Percentiles rank a stretch among this genome's conserved stretches.
Conservation (phyloP, 2,888 invertebrate species). For the Lumbricus terrestris region DNA sequence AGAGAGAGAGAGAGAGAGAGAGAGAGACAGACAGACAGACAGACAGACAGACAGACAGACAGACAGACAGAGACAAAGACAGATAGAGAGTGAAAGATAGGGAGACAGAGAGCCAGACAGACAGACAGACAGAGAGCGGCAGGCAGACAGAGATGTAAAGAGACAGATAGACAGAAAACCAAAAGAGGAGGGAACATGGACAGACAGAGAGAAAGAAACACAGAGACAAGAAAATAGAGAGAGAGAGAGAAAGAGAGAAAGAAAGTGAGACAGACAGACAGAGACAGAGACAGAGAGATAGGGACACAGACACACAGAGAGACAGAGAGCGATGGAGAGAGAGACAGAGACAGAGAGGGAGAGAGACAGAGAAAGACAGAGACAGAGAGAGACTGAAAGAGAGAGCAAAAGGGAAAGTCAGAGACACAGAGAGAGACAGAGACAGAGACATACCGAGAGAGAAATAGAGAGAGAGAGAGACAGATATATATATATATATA, state of each 20-base stretch:
- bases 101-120: too few species aligned
- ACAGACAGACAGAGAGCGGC: too few species aligned
- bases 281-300: background rate
- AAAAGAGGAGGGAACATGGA: too few species aligned
- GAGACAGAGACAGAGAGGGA: background rate
- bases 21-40: background rate
- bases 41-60: background rate
- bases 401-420: background rate
- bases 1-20: too few species aligned
- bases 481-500: background rate
- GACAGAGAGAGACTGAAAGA: slow-evolving; percentile 12
- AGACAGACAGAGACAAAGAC: background rate
- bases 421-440: slow-evolving; percentile 12
- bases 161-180: too few species aligned
- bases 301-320: too few species aligned
- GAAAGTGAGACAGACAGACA: background rate
- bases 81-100: too few species aligned
- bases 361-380: background rate
- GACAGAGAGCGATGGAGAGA: background rate
- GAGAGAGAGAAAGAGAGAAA: background rate
- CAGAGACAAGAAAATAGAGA: background rate
- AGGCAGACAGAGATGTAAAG: too few species aligned
- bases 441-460: background rate
- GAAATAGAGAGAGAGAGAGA: background rate
- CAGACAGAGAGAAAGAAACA: too few species aligned